Base-by-base conservation (phyloP, 2,797 vertebrate genomes). In the Hipposideros larvatus region DNA sequence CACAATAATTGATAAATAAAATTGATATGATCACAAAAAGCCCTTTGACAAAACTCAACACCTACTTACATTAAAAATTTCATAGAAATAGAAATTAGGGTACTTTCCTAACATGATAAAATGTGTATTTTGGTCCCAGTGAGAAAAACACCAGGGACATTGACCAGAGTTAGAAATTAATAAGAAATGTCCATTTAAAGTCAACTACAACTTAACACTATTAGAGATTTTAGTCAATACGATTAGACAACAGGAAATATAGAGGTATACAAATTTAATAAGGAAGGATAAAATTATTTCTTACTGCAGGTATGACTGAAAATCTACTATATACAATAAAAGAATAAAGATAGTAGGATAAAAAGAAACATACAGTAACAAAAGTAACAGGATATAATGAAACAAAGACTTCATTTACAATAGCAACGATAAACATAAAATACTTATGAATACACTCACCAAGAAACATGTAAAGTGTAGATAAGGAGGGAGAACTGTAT, bases 141-240 rank as follows among this genome's bases (percentile, higher is more conserved):
- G 21, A 31, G 2, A 59, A 55, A 90, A 92, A 87, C 7, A 87
- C 24, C 61, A 57, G 71, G 14, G 7, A 80, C 19, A 51, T 0
- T 43, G 66, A 63, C 53, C 46, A 74, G 2, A 68, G 15, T 80
- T 9, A 74, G 51, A 70, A 80, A 74, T 2, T 41, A 73, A 41
- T 26, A 75, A 94, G 41, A 94, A 90, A 80, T 70, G 31, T 11
- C 51, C 65, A 71, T 22, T 55, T 43, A 73, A 87, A 94, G 41
- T 34, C 28, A 70, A 80, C 43, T 91, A 37, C 46, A 73, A 74
- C 26, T 57, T 55, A 82, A 86, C 77, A 63, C 18, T 86, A 34
- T 48, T 66, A 84, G 66, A 96, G 26, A 92, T 75, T 77, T 88
- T 66, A 77, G n/a, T 73, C 48, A 71, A 75, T 77, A 65, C 53